A percentile compares a stretch with the other conserved stretches of the same genome.
Conservation (phyloP, 2,888 invertebrate genomes). For the Bombylius discolor region DNA sequence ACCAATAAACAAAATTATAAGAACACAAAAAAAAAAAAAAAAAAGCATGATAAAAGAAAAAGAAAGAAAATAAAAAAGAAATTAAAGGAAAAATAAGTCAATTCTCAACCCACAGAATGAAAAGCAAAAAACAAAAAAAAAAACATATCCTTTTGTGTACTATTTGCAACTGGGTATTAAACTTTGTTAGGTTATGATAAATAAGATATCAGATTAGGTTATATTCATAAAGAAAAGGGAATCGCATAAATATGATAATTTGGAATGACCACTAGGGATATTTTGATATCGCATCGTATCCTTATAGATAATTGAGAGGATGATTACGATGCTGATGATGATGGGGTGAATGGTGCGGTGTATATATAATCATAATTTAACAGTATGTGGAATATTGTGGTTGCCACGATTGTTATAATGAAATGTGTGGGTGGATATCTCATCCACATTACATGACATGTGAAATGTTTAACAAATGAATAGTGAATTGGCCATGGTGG, state of each 20-base stretch:
- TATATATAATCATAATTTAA: neutral
- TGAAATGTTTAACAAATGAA: neutral
- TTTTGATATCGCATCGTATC: neutral
- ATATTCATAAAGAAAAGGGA: constrained; percentile 12
- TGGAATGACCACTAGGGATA: constrained; percentile 9
- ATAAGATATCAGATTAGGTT: constrained; percentile 15
- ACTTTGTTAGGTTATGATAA: constrained; percentile 15
- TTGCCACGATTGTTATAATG: neutral
- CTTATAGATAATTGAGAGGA: neutral
- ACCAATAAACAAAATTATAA: too few relatives aligned
- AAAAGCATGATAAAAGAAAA: too few relatives aligned
- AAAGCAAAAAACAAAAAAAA: too few relatives aligned
- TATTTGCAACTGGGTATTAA: constrained; percentile 9
- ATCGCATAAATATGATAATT: constrained; percentile 15
- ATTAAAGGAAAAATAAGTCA: neutral
- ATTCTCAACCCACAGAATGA: constrained; percentile 1
- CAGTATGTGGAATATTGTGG: too few relatives aligned
- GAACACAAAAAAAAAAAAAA: too few relatives aligned
- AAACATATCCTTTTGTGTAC: neutral
- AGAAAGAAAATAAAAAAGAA: too few relatives aligned
- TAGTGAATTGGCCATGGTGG: constrained; percentile 1
- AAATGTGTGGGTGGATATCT: neutral
- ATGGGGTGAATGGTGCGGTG: constrained; percentile 1
- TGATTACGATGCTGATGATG: neutral
- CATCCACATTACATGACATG: neutral